Evolutionary conservation across 2,888 invertebrate species (phyloP).

Genomic region (Vesta saturnalis): DNA sequence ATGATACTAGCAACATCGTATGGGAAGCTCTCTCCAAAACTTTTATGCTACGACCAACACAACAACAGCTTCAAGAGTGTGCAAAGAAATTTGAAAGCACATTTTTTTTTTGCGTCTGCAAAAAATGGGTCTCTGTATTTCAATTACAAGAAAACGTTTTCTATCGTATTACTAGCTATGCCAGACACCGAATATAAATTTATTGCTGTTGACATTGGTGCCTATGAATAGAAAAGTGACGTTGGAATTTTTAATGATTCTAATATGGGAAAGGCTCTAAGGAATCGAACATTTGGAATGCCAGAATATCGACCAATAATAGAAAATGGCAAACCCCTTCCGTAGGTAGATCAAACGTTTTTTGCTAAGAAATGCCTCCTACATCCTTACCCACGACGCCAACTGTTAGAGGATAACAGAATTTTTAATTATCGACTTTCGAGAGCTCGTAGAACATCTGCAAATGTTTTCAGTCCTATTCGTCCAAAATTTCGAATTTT

Average conservation of each 20-base stretch:
- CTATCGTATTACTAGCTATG: conserved; percentile 1
- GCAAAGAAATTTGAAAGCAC: conserved; percentile 21
- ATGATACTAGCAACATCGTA: conserved; percentile 4
- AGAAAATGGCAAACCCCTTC: background rate
- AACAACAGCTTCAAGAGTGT: background rate
- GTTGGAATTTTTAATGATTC: conserved; percentile 8
- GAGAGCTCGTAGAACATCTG: background rate
- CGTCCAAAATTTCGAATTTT: no score
- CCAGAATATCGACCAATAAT: background rate
- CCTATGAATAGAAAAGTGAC: conserved; percentile 7
- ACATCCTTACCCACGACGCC: background rate
- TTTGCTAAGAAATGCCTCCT: background rate
- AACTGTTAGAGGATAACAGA: conserved; percentile 1
- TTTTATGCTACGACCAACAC: conserved; percentile 6
- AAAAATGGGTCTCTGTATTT: background rate
- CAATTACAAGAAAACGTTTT: conserved; percentile 10
- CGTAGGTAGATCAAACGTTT: background rate
- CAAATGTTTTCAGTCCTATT: no score
- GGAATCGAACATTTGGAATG: conserved; percentile 9
- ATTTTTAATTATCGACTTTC: conserved; percentile 8
- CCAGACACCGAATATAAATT: conserved; percentile 14
- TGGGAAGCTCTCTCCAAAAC: conserved; percentile 6
- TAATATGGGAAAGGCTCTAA: conserved; percentile 21
- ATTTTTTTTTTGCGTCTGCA: conserved; percentile 41
- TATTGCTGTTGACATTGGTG: conserved; percentile 10